Evolutionary conservation across 2,888 invertebrate genomes (phyloP).

Genomic region (Mellilla xanthometata): DNA sequence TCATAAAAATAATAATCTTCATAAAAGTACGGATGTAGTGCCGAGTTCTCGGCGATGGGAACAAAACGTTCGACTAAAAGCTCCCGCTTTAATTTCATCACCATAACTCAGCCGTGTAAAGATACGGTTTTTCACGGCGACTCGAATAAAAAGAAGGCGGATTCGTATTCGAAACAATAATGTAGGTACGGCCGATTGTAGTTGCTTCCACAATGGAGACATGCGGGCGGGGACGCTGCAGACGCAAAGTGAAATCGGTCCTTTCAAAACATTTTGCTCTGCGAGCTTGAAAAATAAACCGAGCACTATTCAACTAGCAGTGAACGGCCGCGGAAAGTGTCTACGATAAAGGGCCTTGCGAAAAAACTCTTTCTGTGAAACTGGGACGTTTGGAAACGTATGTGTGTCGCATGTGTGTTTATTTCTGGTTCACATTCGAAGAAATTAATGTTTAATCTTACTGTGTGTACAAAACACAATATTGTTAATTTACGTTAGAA

Average conservation of each 20-base stretch:
- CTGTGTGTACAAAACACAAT: too few relatives aligned
- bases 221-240: conserved; percentile 58
- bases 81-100: conserved; percentile 73
- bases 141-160: conserved; percentile 69
- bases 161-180: conserved; percentile 75
- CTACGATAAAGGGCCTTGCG: conserved; percentile 49
- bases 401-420: conserved; percentile 7
- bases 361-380: conserved; percentile 42
- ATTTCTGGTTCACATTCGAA: conserved; percentile 2
- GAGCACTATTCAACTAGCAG: conserved; percentile 63
- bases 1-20: conserved; percentile 46
- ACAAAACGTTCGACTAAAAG: conserved; percentile 63
- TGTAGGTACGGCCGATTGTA: conserved; percentile 57
- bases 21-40: conserved; percentile 42
- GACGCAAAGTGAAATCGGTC: conserved; percentile 77
- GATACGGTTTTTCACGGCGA: conserved; percentile 68
- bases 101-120: conserved; percentile 69
- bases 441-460: too few relatives aligned
- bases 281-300: conserved; percentile 70
- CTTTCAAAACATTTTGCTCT: conserved; percentile 79
- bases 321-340: conserved; percentile 51
- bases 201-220: conserved; percentile 74
- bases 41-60: conserved; percentile 35
- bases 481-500: too few relatives aligned
- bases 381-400: conserved; percentile 27